Conservation (phyloP, 1,140 invertebrate genomes). For the Periplaneta americana region DNA sequence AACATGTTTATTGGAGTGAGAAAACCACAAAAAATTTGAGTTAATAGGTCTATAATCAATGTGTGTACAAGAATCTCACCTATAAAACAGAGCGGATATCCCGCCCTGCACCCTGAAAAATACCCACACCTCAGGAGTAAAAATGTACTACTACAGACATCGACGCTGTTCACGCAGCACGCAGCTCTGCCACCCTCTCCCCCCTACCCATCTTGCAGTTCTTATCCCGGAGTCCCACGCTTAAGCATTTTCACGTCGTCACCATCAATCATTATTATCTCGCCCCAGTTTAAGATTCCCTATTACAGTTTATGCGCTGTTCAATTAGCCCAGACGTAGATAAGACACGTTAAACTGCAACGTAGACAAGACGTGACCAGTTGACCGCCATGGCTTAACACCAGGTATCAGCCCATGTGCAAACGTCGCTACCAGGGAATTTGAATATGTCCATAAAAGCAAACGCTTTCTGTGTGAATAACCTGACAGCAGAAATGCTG, state of each 20-base stretch:
- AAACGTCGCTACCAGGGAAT: not conserved
- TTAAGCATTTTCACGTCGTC: too few species aligned
- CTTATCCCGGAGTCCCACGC: not conserved
- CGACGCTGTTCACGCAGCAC: too few species aligned
- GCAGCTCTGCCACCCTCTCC: too few species aligned
- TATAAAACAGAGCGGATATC: too few species aligned
- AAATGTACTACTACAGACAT: too few species aligned
- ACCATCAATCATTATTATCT: not conserved
- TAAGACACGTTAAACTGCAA: not conserved
- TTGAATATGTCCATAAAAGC: not conserved
- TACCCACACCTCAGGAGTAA: too few species aligned
- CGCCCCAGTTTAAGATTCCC: not conserved
- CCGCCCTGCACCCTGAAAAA: too few species aligned
- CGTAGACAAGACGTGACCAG: not conserved
- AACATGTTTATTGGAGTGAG: too few species aligned
- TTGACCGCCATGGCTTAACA: not conserved
- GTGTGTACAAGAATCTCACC: too few species aligned
- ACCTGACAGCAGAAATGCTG: not conserved
- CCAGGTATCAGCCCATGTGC: not conserved
- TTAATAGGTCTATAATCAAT: too few species aligned
- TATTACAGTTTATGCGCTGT: not conserved
- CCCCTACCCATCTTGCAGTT: not conserved
- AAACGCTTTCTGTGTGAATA: not conserved
- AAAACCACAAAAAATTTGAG: too few species aligned
- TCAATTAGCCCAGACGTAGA: not conserved